phyloP scores from a whole-genome alignment of 1,140 invertebrate genomes.

The Drosophila busckii region DNA sequence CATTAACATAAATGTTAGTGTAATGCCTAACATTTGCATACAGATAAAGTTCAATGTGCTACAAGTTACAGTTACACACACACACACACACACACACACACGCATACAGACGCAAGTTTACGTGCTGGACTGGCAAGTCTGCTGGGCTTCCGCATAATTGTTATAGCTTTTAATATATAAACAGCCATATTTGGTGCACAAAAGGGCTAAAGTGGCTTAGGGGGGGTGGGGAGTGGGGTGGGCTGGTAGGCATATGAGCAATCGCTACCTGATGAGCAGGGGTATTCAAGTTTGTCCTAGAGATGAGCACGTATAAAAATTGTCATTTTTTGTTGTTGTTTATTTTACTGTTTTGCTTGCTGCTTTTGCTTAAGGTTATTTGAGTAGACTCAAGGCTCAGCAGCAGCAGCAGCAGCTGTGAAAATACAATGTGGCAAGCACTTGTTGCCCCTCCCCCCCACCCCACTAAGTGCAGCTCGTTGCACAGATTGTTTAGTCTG shows the following conservation, averaged over 20 bases:
- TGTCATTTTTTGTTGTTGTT: neutral
- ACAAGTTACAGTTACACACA: neutral
- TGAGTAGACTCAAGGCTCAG: too few relatives aligned
- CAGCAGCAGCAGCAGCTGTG: constrained; percentile 22
- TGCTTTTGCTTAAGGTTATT: too few relatives aligned
- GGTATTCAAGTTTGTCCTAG: too few relatives aligned
- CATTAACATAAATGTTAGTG: too few relatives aligned
- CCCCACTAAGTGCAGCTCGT: neutral
- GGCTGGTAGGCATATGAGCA: constrained; percentile 9
- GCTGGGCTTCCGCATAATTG: constrained; percentile 32
- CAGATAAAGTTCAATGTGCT: neutral
- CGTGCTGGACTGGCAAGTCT: constrained; percentile 17
- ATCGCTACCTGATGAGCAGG: neutral
- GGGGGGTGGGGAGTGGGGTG: neutral
- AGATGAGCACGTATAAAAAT: neutral
- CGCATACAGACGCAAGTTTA: neutral
- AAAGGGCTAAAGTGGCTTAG: neutral
- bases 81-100: neutral
- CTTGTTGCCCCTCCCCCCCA: neutral
- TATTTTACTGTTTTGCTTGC: constrained; percentile 4
- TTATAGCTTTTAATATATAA: constrained; percentile 2
- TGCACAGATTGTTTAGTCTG: constrained; percentile 15
- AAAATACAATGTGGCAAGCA: constrained; percentile 2
- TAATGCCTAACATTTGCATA: neutral
- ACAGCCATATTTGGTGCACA: constrained; percentile 23